These are phyloP conservation scores for Drosophila limbata DNA, from an alignment of 2,888 invertebrate species.

Conservation along the genomic window DNA sequence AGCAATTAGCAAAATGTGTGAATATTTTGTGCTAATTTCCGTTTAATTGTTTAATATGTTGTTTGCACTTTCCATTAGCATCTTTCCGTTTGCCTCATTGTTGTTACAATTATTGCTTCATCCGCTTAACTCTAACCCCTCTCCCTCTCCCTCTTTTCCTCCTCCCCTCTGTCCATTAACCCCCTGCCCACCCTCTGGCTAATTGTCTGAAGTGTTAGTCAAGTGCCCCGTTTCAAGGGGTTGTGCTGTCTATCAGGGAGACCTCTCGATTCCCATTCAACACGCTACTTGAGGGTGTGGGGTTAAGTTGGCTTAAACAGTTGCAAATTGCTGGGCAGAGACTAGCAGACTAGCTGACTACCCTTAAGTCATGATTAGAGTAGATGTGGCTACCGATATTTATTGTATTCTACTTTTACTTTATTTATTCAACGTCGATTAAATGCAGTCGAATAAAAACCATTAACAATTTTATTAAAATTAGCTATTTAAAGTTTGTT, in stretches of 20 bases:
- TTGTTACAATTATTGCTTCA: slow-evolving; percentile 55
- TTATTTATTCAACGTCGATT: too few relatives aligned
- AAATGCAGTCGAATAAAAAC: too few relatives aligned
- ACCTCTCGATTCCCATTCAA: slow-evolving; percentile 14
- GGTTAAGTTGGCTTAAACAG: slow-evolving; percentile 2
- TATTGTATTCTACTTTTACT: too few relatives aligned
- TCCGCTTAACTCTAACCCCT: slow-evolving; percentile 15
- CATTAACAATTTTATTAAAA: too few relatives aligned
- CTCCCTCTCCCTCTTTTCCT: not conserved
- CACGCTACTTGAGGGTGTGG: slow-evolving; percentile 13
- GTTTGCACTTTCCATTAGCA: slow-evolving; percentile 74
- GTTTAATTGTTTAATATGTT: slow-evolving; percentile 79
- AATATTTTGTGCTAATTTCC: slow-evolving; percentile 77
- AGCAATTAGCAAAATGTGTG: slow-evolving; percentile 64
- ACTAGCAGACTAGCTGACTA: not conserved
- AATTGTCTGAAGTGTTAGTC: slow-evolving; percentile 50
- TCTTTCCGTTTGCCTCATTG: slow-evolving; percentile 60
- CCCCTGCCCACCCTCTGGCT: slow-evolving; percentile 1
- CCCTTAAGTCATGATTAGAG: not conserved
- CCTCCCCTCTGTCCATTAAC: not conserved
- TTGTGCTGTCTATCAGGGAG: slow-evolving; percentile 6
- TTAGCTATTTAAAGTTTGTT: too few relatives aligned
- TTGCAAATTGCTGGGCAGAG: not conserved
- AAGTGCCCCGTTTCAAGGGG: slow-evolving; percentile 35
- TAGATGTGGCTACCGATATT: too few relatives aligned